These are phyloP conservation scores for Megaceryle alcyon DNA, from an alignment of 2,797 vertebrate genomes.

Conservation along the genomic window DNA sequence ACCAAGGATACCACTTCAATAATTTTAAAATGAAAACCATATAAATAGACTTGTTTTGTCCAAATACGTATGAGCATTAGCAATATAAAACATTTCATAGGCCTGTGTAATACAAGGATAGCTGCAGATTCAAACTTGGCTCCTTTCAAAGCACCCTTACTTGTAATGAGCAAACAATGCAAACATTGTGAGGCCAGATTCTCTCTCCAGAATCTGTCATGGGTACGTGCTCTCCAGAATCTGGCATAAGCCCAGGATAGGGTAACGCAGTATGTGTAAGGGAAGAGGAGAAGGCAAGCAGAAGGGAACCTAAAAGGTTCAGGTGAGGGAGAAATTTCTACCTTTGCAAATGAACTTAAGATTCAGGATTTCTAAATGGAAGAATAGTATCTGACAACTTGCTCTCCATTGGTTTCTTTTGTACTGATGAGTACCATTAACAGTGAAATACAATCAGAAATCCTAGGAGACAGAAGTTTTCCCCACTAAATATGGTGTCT, in stretches of 20 bases:
- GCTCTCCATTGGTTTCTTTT: conserved; percentile 33
- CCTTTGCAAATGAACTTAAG: conserved; percentile 30
- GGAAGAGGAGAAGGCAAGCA: neutral
- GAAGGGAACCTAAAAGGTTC: neutral
- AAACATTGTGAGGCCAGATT: conserved; percentile 22
- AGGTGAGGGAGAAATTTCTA: conserved; percentile 6
- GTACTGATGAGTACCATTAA: neutral
- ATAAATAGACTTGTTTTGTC: neutral
- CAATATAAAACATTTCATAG: neutral
- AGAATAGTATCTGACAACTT: conserved; percentile 44
- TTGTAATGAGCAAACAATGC: neutral
- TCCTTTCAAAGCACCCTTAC: neutral
- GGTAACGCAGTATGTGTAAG: neutral
- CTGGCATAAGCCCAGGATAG: neutral
- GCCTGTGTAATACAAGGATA: neutral
- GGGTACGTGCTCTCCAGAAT: neutral
- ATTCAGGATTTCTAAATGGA: conserved; percentile 44
- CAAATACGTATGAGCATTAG: neutral
- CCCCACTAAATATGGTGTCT: neutral
- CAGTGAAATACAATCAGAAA: conserved; percentile 15
- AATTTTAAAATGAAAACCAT: conserved; percentile 38
- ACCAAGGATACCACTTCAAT: conserved; percentile 21
- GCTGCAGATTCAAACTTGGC: neutral
- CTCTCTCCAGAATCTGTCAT: neutral
- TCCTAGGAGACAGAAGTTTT: neutral